A percentile compares a stretch with the other conserved stretches of the same genome.
Conservation (phyloP, 2,888 invertebrate species). For the Pecten maximus region DNA sequence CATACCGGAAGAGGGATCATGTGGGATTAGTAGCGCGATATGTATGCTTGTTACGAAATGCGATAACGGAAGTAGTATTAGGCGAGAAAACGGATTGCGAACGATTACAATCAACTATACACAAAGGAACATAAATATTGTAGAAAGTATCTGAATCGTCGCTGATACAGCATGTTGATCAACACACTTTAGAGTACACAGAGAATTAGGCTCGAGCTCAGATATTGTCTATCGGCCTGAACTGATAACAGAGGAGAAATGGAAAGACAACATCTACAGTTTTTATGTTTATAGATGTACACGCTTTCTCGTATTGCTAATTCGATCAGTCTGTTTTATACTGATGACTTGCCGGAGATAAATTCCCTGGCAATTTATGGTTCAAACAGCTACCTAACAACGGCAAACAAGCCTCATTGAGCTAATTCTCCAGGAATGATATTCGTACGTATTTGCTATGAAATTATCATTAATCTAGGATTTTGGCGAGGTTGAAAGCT, state of each 20-base stretch:
- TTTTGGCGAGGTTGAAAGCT: no score
- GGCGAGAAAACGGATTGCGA: not conserved
- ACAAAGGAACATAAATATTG: not conserved
- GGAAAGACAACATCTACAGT: not conserved
- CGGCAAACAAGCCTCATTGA: not conserved
- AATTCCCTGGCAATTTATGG: not conserved
- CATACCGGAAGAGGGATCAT: not conserved
- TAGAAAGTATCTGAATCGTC: not conserved
- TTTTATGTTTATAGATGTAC: slow-evolving; percentile 11
- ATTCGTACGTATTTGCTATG: no score
- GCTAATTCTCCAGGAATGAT: not conserved
- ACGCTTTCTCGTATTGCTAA: not conserved
- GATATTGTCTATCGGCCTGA: not conserved
- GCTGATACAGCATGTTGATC: not conserved
- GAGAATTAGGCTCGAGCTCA: not conserved
- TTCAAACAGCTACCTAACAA: not conserved
- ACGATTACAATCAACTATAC: not conserved
- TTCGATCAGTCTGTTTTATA: not conserved
- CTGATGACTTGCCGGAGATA: not conserved
- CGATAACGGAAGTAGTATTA: slow-evolving; percentile 33
- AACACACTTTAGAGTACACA: not conserved
- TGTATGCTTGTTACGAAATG: not conserved
- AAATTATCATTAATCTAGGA: no score
- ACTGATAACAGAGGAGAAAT: not conserved
- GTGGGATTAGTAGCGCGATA: not conserved